Evolutionary conservation across 2,113 vertebrate genomes (phyloP), one percentile per base, ranked within the genome.

Genomic region (Furnarius figulus): DNA sequence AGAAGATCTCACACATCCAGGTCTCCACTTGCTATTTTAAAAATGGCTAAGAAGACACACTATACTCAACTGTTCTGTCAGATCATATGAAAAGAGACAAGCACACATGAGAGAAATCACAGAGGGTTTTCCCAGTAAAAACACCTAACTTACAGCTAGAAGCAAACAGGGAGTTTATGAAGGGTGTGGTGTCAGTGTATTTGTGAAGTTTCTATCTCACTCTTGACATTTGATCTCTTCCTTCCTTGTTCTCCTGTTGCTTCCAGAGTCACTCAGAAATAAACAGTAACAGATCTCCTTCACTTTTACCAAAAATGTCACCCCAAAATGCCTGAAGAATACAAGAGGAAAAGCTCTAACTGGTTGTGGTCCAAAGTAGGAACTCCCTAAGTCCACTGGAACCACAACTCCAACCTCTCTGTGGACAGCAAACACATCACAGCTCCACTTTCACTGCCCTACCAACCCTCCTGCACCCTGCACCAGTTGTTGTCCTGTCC

Each of bases 401-500:
- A 62, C 5, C 37, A 66, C 59, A 61, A 9, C 16, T 49, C 37
- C 3, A 4, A 8, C 31, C 37, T 58, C 9, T 31, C 66, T 70
- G 8, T 40, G 35, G 39, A 59, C 35, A 91, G 37, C 28, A 77
- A 87, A 62, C 28, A 53, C 68, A 37, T 16, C 15, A 27, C 33
- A 72, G 18, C 62, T 76, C 72, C 24, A 35, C 8, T 6, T 63
- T 62, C 30, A 22, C 19, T 49, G 53, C 30, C 30, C 33, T 58
- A n/a, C 6, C 21, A 82, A 35, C 9, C 33, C 18, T 71, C 24
- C 70, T 39, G 37, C 13, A 17, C 25, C 19, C 18, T 31, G 12
- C n/a, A 27, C 0, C 0, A 31, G 27, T 23, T 0, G 0, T 39
- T 81, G 9, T 31, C 24, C 25, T 7, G 37, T 22, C 15, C n/a